Evolutionary conservation across 2,797 vertebrate genomes (phyloP).

Genomic region (Enteromius trimaculatus): DNA sequence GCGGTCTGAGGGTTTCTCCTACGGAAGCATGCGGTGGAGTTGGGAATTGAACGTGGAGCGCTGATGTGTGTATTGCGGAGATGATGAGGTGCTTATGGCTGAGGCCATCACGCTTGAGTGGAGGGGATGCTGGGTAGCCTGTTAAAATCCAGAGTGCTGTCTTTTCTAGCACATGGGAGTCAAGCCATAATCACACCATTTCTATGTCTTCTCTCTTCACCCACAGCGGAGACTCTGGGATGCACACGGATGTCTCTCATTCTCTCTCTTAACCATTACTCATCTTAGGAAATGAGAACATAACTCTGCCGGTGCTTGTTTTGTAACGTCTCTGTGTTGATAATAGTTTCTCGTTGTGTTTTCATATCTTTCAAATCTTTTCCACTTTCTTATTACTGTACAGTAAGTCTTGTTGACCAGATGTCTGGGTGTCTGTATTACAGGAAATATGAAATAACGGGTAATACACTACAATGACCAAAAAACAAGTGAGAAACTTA

Average conservation of each 20-base stretch:
- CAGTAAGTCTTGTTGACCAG: background rate
- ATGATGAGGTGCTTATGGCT: conserved; percentile 41
- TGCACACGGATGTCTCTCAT: conserved; percentile 9
- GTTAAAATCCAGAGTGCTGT: conserved; percentile 38
- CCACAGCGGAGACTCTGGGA: conserved; percentile 27
- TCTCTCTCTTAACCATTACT: conserved; percentile 30
- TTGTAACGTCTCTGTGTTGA: background rate
- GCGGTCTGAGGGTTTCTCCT: conserved; percentile 34
- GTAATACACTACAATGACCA: background rate
- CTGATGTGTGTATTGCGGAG: conserved; percentile 26
- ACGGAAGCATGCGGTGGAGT: conserved; percentile 27
- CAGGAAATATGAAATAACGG: background rate
- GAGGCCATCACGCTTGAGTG: conserved; percentile 39
- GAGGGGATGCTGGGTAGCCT: conserved; percentile 31
- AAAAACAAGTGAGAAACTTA: background rate
- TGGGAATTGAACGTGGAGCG: conserved; percentile 31
- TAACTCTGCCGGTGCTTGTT: background rate
- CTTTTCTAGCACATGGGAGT: conserved; percentile 37
- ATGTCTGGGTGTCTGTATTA: conserved; percentile 1
- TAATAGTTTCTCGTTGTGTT: conserved; percentile 11
- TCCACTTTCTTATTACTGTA: background rate
- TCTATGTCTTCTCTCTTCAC: conserved; percentile 30
- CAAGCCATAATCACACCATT: conserved; percentile 43
- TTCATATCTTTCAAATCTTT: background rate
- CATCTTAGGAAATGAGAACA: conserved; percentile 12